Conservation (phyloP, 2,888 invertebrate genomes). For the Phaedon cochleariae region DNA sequence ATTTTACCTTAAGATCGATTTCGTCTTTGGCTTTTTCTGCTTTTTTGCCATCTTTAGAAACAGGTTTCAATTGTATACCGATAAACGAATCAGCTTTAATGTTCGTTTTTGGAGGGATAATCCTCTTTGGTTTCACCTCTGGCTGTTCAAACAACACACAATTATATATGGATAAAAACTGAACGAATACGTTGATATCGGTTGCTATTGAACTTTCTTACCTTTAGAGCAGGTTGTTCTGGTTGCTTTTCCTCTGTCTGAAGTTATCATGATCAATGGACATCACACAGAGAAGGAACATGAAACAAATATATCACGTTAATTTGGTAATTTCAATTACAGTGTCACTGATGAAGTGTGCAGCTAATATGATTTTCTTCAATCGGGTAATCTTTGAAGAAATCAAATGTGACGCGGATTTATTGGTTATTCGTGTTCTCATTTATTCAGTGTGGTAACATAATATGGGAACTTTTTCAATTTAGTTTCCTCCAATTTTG, state of each 20-base stretch:
- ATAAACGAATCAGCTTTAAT: constrained; percentile 67
- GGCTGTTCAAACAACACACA: constrained; percentile 43
- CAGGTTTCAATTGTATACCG: constrained; percentile 70
- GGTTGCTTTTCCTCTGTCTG: constrained; percentile 47
- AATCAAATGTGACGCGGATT: too few relatives aligned
- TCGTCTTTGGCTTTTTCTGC: constrained; percentile 56
- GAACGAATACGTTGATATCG: background rate
- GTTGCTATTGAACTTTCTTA: constrained; percentile 37
- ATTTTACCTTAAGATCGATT: constrained; percentile 59
- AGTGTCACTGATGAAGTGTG: background rate
- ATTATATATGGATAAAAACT: background rate
- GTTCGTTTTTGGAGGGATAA: constrained; percentile 62
- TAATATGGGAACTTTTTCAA: too few relatives aligned
- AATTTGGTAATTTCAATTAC: background rate
- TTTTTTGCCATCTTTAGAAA: constrained; percentile 61
- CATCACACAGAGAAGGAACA: constrained; percentile 32
- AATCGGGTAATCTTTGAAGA: too few relatives aligned
- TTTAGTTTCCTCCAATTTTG: too few relatives aligned
- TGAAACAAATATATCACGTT: constrained; percentile 28
- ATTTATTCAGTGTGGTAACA: too few relatives aligned
- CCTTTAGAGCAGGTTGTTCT: constrained; percentile 46
- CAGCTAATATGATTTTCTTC: too few relatives aligned
- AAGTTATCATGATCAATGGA: constrained; percentile 23
- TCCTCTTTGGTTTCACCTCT: constrained; percentile 59
- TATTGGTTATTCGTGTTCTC: too few relatives aligned